A percentile compares a stretch with the other conserved stretches of the same genome.
Evolutionary conservation across 37 sponge, comb jelly and placozoan species (phyloP).

Genomic region (Ianthella basta): DNA sequence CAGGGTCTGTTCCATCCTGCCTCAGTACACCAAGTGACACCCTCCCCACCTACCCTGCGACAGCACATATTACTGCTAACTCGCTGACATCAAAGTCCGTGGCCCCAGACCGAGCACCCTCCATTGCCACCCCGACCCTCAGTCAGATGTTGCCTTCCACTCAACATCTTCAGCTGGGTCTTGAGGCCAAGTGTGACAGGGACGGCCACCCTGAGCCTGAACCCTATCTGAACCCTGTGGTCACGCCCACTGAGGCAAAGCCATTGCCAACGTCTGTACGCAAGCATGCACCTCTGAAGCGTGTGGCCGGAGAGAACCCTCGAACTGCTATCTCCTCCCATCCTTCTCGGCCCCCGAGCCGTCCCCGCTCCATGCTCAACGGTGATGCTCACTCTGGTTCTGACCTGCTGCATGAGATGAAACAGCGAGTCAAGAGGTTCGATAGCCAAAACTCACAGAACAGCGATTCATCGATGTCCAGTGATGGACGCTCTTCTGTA

Average conservation of each 20-base stretch:
- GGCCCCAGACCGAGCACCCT: no score
- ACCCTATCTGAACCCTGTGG: background rate
- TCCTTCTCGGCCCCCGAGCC: no score
- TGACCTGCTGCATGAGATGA: background rate
- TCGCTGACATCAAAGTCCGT: no score
- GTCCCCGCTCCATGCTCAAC: no score
- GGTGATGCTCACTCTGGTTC: no score
- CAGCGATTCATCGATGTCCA: background rate
- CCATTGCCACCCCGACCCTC: no score
- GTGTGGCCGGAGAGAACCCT: background rate
- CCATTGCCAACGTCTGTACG: background rate
- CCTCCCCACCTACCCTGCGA: background rate
- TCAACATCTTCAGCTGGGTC: background rate
- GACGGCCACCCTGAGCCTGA: background rate
- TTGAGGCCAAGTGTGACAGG: background rate
- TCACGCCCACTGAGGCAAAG: no score
- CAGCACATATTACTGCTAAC: background rate
- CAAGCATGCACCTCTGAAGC: background rate
- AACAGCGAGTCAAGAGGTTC: background rate
- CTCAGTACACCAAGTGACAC: background rate
- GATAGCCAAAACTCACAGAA: slow-evolving; percentile 12
- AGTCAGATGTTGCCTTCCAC: background rate
- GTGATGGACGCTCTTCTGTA: background rate
- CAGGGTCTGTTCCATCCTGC: no score
- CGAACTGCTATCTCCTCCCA: no score